Conservation (phyloP, 1,140 invertebrate species). For the Papilio dardanus region DNA sequence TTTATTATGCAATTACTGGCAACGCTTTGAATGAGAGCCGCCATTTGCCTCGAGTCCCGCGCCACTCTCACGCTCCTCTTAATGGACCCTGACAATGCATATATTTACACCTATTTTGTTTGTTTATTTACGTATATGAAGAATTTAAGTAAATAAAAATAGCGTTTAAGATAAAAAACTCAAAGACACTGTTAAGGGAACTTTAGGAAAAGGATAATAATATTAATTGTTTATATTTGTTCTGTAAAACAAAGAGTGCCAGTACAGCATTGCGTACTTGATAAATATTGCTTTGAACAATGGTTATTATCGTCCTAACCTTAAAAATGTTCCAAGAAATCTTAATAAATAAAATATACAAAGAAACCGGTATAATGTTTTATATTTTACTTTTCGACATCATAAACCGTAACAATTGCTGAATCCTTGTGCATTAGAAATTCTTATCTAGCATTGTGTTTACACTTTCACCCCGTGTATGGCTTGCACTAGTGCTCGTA, state of each 20-base stretch:
- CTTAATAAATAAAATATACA: not conserved
- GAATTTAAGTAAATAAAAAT: not conserved
- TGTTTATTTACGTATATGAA: not conserved
- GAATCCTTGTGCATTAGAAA: constrained; percentile 5
- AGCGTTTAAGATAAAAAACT: not conserved
- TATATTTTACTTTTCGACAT: not conserved
- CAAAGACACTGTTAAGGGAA: too few relatives aligned
- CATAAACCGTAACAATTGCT: not conserved
- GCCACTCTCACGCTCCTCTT: not conserved
- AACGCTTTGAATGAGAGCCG: constrained; percentile 14
- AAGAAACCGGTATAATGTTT: too few relatives aligned
- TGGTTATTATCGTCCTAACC: not conserved
- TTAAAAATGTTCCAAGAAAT: not conserved
- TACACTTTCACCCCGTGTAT: not conserved
- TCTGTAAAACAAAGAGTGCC: too few relatives aligned
- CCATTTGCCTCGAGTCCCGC: not conserved
- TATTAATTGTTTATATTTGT: too few relatives aligned
- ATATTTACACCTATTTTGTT: not conserved
- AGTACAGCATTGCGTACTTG: not conserved
- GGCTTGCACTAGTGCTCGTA: not conserved
- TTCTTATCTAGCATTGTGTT: constrained; percentile 20
- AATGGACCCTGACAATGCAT: constrained; percentile 19
- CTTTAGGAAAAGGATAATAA: too few relatives aligned
- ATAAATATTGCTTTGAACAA: too few relatives aligned
- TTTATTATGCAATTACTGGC: constrained; percentile 14